phyloP scores from a whole-genome alignment of 2,888 invertebrate species.

The Sclerodermus sp. region DNA sequence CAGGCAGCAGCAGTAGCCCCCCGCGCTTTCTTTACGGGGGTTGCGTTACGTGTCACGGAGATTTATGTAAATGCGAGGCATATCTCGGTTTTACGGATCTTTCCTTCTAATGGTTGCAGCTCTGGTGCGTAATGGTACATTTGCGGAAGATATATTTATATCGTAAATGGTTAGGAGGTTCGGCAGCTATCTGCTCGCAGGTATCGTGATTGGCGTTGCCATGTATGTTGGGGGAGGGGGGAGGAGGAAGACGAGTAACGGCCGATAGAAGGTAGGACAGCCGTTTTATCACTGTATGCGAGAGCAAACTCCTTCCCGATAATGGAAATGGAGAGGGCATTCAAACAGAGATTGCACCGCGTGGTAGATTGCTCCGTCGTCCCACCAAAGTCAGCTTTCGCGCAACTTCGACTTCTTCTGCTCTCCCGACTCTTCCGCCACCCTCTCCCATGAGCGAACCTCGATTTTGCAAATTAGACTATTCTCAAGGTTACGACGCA shows the following conservation, averaged over 20 bases:
- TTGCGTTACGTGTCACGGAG: too few species aligned
- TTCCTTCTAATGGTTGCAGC: too few species aligned
- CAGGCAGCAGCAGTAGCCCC: too few species aligned
- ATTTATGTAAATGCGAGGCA: too few species aligned
- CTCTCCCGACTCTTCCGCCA: neutral
- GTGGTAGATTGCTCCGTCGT: slow-evolving; percentile 28
- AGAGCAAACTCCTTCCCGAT: slow-evolving; percentile 23
- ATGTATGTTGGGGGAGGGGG: neutral
- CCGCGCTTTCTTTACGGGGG: too few species aligned
- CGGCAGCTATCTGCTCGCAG: too few species aligned
- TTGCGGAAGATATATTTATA: too few species aligned
- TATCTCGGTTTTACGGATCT: too few species aligned
- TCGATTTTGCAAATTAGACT: slow-evolving; percentile 16
- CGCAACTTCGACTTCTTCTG: slow-evolving; percentile 18
- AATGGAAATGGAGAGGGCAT: slow-evolving; percentile 32
- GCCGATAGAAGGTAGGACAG: slow-evolving; percentile 10
- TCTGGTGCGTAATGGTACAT: too few species aligned
- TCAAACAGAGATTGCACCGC: slow-evolving; percentile 26
- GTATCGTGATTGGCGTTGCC: too few species aligned
- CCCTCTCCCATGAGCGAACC: too few species aligned
- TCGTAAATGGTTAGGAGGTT: too few species aligned
- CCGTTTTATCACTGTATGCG: slow-evolving; percentile 20
- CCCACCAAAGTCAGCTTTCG: slow-evolving; percentile 17
- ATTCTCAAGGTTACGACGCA: slow-evolving; percentile 25
- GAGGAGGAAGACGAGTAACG: neutral